Percentiles rank a stretch among this genome's conserved stretches.
Conservation (phyloP, 2,888 invertebrate species). For the Idaea aversata region DNA sequence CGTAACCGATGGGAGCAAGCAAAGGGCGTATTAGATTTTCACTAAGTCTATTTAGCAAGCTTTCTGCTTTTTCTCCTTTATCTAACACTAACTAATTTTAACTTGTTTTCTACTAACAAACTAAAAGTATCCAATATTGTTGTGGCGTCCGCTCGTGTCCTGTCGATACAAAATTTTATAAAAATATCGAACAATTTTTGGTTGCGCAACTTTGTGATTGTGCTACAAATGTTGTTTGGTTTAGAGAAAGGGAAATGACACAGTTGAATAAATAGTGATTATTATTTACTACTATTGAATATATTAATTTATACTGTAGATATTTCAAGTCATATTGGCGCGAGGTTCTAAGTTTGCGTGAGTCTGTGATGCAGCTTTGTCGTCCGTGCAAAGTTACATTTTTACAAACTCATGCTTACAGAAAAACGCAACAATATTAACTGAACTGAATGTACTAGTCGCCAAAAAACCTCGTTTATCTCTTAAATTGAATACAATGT, state of each 20-base stretch:
- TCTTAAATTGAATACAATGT: too few species aligned
- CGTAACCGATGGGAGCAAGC: too few species aligned
- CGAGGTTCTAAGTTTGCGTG: too few species aligned
- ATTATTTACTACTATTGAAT: not conserved
- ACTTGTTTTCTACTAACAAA: conserved; percentile 31
- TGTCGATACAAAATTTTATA: conserved; percentile 37
- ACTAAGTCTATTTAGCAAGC: not conserved
- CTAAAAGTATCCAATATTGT: conserved; percentile 54
- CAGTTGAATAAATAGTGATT: not conserved
- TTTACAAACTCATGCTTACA: too few species aligned
- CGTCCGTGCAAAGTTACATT: too few species aligned
- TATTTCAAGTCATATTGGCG: not conserved
- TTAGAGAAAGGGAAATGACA: not conserved
- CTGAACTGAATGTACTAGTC: too few species aligned
- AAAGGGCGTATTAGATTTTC: too few species aligned
- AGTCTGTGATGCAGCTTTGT: too few species aligned
- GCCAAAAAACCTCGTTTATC: too few species aligned
- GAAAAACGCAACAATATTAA: too few species aligned
- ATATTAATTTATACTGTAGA: too few species aligned
- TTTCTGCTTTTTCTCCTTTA: conserved; percentile 22
- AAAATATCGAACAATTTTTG: not conserved
- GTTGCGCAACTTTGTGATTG: not conserved
- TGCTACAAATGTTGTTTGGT: not conserved
- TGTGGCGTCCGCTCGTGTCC: conserved; percentile 77
- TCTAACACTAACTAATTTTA: conserved; percentile 13